These are phyloP conservation scores for Sinocyclocheilus rhinocerous DNA, from an alignment of 2,113 vertebrate species.

Conservation along the genomic window DNA sequence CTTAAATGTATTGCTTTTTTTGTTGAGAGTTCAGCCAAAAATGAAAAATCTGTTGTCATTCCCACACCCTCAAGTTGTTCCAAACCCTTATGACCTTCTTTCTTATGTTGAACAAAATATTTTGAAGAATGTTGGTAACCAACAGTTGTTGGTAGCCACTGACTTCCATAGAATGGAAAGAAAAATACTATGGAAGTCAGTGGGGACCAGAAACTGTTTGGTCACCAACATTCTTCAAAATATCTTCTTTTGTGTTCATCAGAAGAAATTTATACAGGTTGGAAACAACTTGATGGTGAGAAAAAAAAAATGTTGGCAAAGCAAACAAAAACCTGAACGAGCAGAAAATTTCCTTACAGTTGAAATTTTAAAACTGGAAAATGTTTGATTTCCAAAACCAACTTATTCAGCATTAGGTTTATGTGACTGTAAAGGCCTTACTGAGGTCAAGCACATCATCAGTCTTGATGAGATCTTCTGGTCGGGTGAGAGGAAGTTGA, in stretches of 20 bases:
- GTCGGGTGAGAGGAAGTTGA: slow-evolving; percentile 90
- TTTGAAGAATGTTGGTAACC: neutral
- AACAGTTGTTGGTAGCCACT: neutral
- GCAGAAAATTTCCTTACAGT: neutral
- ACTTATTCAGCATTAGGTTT: neutral
- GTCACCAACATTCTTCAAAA: neutral
- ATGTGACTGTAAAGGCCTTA: slow-evolving; percentile 74
- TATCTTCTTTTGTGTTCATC: neutral
- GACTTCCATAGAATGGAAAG: neutral
- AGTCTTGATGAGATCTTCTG: slow-evolving; percentile 93
- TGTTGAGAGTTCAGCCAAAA: no score
- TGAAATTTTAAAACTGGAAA: neutral
- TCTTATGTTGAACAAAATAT: neutral
- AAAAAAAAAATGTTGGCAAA: neutral
- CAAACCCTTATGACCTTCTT: neutral
- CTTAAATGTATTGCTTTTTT: no score
- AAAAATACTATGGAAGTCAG: neutral
- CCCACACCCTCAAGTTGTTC: neutral
- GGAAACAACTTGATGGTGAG: neutral
- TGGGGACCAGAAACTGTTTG: neutral
- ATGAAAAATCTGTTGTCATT: neutral
- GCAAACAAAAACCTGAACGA: neutral
- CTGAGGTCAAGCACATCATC: slow-evolving; percentile 97
- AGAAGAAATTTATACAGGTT: neutral
- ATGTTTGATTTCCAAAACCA: neutral